Evolutionary conservation across 2,888 invertebrate species (phyloP), one percentile per base, ranked within the genome.

Genomic region (Cosmia trapezina): DNA sequence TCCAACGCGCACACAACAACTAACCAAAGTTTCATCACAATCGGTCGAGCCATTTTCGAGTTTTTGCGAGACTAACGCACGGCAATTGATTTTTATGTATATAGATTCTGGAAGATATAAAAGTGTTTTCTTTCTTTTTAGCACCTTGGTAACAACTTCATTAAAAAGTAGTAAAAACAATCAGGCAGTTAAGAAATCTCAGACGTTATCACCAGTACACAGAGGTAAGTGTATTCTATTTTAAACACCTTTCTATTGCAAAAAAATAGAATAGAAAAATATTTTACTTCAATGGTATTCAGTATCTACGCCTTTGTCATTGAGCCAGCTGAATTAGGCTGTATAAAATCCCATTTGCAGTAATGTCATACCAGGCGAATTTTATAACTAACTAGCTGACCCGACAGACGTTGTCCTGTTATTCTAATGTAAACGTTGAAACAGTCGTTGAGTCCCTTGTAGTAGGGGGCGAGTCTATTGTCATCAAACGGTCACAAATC

Each of bases 161-260:
- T 53, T 68, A 22, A 94, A 91, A 78, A 90, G 75, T 60, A 94
- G 74, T 54, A 94, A 93, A 84, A 88, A 83, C 62, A 83, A 83
- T 17, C 90, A 90, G 22, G 67, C 82, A 14, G 78, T 83, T 2
- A 94, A 93, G 83, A 95, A 94, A 75, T 86, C 93, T 0, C 92
- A 91, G 73, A 91, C 94, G 0, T 80, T 93, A 60, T 92, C 95
- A 33, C 91, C 94, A 2, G 86, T 87, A 11, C 89, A 89, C 70
- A 93, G 87, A 91, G 92, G 96, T 95, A 86, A 83, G 90, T 67
- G 19, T 43, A 33, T 67, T 73, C 57, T 70, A 17, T 49, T 53
- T 37, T 41, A n/a, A 22, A 53, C 8, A 41, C 56, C n/a, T 51
- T 22, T 7, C 4, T n/a, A 28, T 51, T 37, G 6, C 9, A 70